Conservation (phyloP, 1,140 invertebrate species). For the Heliconius himera region DNA sequence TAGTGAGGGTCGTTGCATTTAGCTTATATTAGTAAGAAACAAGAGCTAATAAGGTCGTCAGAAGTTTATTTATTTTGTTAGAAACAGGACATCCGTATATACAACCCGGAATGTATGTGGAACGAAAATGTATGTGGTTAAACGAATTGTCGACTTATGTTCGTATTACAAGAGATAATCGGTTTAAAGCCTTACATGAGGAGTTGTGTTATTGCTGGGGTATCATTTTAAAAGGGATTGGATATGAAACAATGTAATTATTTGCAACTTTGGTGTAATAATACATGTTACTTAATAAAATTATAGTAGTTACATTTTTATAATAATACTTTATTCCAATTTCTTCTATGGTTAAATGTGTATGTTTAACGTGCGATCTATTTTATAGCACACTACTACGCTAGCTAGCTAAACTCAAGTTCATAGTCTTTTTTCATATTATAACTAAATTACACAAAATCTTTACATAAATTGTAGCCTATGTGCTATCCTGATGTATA, state of each 20-base stretch:
- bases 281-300: background rate
- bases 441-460: too few relatives aligned
- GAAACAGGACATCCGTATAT: background rate
- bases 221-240: conserved; percentile 12
- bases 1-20: too few relatives aligned
- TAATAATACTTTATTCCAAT: too few relatives aligned
- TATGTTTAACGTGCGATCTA: too few relatives aligned
- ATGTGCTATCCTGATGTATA: too few relatives aligned
- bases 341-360: too few relatives aligned
- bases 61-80: conserved; percentile 1
- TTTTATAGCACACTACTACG: too few relatives aligned
- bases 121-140: background rate
- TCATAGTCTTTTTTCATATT: too few relatives aligned
- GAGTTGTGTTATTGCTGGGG: conserved; percentile 13
- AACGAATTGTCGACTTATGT: conserved; percentile 16
- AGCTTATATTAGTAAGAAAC: background rate
- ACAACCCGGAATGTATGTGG: too few relatives aligned
- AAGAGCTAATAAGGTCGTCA: background rate
- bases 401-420: too few relatives aligned
- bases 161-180: conserved; percentile 29
- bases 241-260: conserved; percentile 15
- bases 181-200: conserved; percentile 33
- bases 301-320: background rate
- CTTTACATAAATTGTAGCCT: too few relatives aligned
- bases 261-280: background rate